Evolutionary conservation across 2,888 invertebrate genomes (phyloP).

Genomic region (Lasioglossum calceatum): DNA sequence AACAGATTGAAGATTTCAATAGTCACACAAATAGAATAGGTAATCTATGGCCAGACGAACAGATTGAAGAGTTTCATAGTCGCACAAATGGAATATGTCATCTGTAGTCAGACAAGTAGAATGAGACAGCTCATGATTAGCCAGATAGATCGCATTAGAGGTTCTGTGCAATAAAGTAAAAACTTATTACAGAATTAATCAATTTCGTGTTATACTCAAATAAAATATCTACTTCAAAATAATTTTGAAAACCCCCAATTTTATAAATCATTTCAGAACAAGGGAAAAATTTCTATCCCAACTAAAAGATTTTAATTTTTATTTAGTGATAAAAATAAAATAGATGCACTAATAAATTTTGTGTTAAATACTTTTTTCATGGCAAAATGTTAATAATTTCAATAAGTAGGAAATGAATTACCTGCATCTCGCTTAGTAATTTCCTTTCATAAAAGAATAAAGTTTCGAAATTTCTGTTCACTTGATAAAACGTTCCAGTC

Average conservation of each 20-base stretch:
- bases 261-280: too few relatives aligned
- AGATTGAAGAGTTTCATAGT: neutral
- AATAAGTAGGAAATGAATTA: neutral
- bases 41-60: neutral
- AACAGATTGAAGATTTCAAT: neutral
- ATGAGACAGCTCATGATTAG: neutral
- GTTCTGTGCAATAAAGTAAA: neutral
- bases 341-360: neutral
- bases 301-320: neutral
- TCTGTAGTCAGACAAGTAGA: neutral
- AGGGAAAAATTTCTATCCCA: neutral
- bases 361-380: neutral
- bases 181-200: neutral
- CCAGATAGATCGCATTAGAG: neutral
- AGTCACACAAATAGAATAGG: neutral
- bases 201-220: neutral
- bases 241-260: too few relatives aligned
- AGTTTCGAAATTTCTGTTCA: neutral
- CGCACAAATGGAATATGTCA: neutral
- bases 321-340: neutral
- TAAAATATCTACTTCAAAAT: too few relatives aligned
- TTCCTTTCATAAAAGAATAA: neutral
- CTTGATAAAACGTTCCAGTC: neutral
- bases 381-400: neutral
- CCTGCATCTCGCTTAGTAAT: neutral